Evolutionary conservation across 2,888 invertebrate genomes (phyloP), one percentile per base, ranked within the genome.

Genomic region (Drosophila formosana): DNA sequence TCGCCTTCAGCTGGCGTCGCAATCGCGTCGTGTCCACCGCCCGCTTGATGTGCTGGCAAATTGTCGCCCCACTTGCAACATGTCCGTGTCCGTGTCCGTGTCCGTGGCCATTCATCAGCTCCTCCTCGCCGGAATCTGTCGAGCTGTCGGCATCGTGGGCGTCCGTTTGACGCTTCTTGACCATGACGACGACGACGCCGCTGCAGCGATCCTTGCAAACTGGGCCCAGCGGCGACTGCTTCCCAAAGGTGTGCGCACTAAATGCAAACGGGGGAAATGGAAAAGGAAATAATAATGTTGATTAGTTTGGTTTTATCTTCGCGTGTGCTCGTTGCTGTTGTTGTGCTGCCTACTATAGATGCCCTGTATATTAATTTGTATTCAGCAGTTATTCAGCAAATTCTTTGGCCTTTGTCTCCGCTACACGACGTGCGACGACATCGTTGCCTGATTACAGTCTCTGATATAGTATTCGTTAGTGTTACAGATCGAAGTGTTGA

Each of bases 91-190:
- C 30, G 30, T n/a, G 18, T 1, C 28, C 28, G 28, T 28, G 30
- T 6, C 30, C 30, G 30, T 75, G 75, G 18, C 77, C 78, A 46
- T 75, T 75, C 25, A 68, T 82, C 85, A 94, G 94, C 87, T 94
- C 94, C 91, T 96, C 96, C 75, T 95, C 95, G 78, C 95, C 95
- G 18, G 96, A 95, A 88, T 96, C 96, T 0, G 95, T 95, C 4
- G 96, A 95, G 37, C 93, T 93, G 75, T 94, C 95, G 85, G 94
- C 94, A 58, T 95, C 95, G 78, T 94, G 94, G 37, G 94, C 95
- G 86, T 95, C 95, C 83, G 95, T 95, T 91, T 96, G 95, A 91
- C 95, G 94, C 93, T 95, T 96, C 93, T 95, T 96, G 65, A 94
- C 95, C 96, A 96, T 96, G 91, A 8, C 63, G 68, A 56, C 66